Percentiles rank a stretch among this genome's conserved stretches.
These are phyloP conservation scores for Alethe diademata DNA, from an alignment of 2,113 vertebrate species.

Conservation along the genomic window DNA sequence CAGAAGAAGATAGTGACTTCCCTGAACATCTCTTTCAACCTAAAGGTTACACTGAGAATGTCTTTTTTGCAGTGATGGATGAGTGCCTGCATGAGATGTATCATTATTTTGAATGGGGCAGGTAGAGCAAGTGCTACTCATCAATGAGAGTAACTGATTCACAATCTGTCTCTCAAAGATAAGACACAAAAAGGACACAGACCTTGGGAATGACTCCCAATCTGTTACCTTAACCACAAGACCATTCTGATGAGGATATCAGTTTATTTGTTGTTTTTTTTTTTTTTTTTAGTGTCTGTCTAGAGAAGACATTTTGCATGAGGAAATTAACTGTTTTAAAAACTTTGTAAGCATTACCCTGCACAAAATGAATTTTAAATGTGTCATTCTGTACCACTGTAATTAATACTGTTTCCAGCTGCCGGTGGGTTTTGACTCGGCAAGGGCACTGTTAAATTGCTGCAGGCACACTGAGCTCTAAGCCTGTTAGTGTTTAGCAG, in stretches of 20 bases:
- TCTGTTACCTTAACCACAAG: not conserved
- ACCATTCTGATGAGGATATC: not conserved
- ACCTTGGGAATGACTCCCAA: not conserved
- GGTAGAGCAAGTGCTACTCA: not conserved
- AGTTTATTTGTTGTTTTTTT: no score
- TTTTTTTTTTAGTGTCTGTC: not conserved
- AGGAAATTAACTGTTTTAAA: not conserved
- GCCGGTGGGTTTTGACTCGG: not conserved
- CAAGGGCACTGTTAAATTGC: conserved; percentile 51
- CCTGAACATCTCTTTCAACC: not conserved
- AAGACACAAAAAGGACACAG: conserved; percentile 29
- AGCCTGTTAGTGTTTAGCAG: conserved; percentile 10
- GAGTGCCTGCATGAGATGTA: not conserved
- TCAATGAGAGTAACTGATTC: conserved; percentile 17
- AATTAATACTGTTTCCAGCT: conserved; percentile 34
- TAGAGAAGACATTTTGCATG: not conserved
- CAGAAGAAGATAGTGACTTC: conserved; percentile 12
- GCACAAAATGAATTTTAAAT: not conserved
- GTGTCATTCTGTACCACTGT: not conserved
- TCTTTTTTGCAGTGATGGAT: conserved; percentile 2
- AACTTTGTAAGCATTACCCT: not conserved
- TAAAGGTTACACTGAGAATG: conserved; percentile 28
- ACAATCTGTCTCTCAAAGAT: conserved; percentile 43
- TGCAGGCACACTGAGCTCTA: conserved; percentile 3
- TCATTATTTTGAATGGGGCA: conserved; percentile 8